Conservation (phyloP, 2,888 invertebrate species). For the Heliconius erato region DNA sequence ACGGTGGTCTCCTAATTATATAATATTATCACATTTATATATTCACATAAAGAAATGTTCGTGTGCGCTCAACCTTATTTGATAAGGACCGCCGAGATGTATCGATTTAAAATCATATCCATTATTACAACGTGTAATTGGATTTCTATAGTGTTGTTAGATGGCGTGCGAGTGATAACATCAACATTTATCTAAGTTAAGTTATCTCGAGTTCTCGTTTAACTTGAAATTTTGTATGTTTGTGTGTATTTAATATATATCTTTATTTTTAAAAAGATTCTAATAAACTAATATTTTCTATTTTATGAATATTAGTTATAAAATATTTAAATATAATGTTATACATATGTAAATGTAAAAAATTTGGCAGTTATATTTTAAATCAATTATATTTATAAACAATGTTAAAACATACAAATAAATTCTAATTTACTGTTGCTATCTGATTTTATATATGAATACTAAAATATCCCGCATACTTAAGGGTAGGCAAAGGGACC, state of each 20-base stretch:
- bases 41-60: constrained; percentile 51
- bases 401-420: background rate
- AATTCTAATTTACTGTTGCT: background rate
- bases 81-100: constrained; percentile 58
- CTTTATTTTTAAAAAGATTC: no score
- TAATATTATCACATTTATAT: background rate
- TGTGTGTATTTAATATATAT: constrained; percentile 14
- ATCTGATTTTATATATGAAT: background rate
- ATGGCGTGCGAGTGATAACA: constrained; percentile 49
- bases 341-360: no score
- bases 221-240: constrained; percentile 14
- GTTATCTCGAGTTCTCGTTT: constrained; percentile 35
- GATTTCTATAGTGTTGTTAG: constrained; percentile 53
- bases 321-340: no score
- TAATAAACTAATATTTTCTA: background rate
- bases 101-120: constrained; percentile 64
- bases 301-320: background rate
- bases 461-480: no score
- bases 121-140: constrained; percentile 67
- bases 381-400: background rate
- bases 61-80: constrained; percentile 49
- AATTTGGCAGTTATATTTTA: background rate
- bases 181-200: constrained; percentile 49
- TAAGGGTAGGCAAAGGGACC: no score
- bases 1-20: no score